Evolutionary conservation across 1,140 invertebrate species (phyloP), one percentile per base, ranked within the genome.

Genomic region (Globodera rostochiensis): DNA sequence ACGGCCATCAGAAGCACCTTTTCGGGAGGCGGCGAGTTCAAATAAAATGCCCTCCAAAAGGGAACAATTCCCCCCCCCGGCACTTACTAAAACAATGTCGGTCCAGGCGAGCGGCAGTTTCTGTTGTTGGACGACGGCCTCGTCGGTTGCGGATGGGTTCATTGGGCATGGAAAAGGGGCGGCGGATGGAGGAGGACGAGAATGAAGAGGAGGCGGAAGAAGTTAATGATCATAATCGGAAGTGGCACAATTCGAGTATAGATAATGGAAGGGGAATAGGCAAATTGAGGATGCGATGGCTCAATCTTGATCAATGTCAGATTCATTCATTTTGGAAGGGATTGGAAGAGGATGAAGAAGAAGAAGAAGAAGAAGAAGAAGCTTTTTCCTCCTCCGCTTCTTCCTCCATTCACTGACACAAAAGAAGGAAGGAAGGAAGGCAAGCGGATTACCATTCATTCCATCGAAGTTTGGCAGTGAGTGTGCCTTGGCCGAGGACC

Each of bases 1-100:
- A 86, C 11, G 15, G 74, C 82, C 87, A 89, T 88, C 50, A 85
- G 64, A 49, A 86, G 53, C n/a, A 77, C 76, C 67, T 70, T 25
- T 70, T 21, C 9, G 5, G 67, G 19, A 19, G 67, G 67, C 36
- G 36, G 25, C 2, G 36, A 36, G 36, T 36, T 70, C 36, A 19
- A 45, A 45, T 45, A n/a, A 66, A 66, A 66, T 21, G 67, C 6
- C 53, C 6, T 53, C 53, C 53, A 9, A 11, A 36, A 36, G 36
- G 36, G 36, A 3, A 36, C 1, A 53, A 53, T 53, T 6, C 8
- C 50, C 50, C 8, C 50, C 50, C 8, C 8, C 13, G 3, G 3
- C 2, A 7, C 67, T 70, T 1, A 70, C 67, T 6, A 70, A 45
- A 21, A 70, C 4, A 45, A 70, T 70, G 67, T 70, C 67, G 67